Percentiles rank a stretch among this genome's conserved stretches.
Evolutionary conservation across 2,888 invertebrate genomes (phyloP).

Genomic region (Lasiommata megera): DNA sequence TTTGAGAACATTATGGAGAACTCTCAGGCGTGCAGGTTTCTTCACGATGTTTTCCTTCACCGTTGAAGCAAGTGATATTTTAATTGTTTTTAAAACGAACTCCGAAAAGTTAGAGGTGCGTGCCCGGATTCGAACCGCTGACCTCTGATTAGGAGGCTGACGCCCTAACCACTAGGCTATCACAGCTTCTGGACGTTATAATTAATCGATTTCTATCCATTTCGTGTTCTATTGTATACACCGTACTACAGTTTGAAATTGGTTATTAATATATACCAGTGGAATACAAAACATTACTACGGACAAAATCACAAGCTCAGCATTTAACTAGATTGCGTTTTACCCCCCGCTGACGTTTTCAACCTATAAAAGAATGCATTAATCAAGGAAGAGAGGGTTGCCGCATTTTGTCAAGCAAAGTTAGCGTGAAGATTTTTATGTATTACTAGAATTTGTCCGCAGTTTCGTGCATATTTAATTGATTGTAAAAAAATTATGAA

Average conservation of each 20-base stretch:
- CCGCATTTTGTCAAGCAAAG: conserved; percentile 43
- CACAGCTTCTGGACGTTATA: too few species aligned
- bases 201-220: not conserved
- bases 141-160: too few species aligned
- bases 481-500: too few species aligned
- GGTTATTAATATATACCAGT: conserved; percentile 34
- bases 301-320: conserved; percentile 28
- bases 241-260: not conserved
- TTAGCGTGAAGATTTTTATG: conserved; percentile 22
- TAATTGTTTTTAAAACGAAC: too few species aligned
- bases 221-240: not conserved
- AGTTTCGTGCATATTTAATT: too few species aligned
- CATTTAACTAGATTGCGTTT: conserved; percentile 50
- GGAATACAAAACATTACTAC: conserved; percentile 34
- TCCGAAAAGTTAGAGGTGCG: too few species aligned
- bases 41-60: too few species aligned
- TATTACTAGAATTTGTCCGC: not conserved
- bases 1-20: too few species aligned
- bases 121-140: too few species aligned
- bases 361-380: conserved; percentile 57
- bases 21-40: too few species aligned
- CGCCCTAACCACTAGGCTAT: too few species aligned
- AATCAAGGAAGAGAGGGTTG: conserved; percentile 50
- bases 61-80: too few species aligned
- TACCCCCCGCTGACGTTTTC: conserved; percentile 49